These are phyloP conservation scores for Ligdia adustata DNA, from an alignment of 2,888 invertebrate genomes.

Conservation along the genomic window DNA sequence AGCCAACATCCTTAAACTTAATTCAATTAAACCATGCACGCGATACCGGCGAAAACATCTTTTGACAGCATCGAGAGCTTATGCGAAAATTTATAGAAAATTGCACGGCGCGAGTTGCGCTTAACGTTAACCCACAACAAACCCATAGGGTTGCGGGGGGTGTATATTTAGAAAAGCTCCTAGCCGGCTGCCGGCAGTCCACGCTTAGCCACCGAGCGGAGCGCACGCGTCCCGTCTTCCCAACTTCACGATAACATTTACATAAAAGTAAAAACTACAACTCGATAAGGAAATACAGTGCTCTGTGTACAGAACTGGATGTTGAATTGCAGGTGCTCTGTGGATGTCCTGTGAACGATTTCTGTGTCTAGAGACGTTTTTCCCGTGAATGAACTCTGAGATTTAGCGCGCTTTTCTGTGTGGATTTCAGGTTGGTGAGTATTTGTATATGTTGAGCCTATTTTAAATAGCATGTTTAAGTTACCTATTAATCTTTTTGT, in stretches of 20 bases:
- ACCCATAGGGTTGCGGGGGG: slow-evolving; percentile 57
- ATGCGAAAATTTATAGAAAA: slow-evolving; percentile 82
- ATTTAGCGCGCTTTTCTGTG: slow-evolving; percentile 44
- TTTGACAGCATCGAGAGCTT: slow-evolving; percentile 80
- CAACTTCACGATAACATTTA: slow-evolving; percentile 66
- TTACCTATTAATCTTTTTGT: slow-evolving; percentile 2
- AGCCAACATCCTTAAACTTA: slow-evolving; percentile 51
- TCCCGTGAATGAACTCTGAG: slow-evolving; percentile 57
- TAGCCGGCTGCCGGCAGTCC: slow-evolving; percentile 67
- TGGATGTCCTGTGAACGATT: slow-evolving; percentile 48
- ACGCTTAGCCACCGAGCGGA: slow-evolving; percentile 61
- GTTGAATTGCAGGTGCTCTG: slow-evolving; percentile 49
- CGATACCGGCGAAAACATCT: slow-evolving; percentile 72
- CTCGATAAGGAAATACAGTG: slow-evolving; percentile 29
- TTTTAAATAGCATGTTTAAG: background rate
- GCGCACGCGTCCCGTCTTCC: slow-evolving; percentile 57
- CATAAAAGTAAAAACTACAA: slow-evolving; percentile 66
- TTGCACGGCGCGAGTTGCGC: slow-evolving; percentile 78
- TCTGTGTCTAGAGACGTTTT: slow-evolving; percentile 43
- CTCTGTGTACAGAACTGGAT: slow-evolving; percentile 68
- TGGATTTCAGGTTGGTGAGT: slow-evolving; percentile 62
- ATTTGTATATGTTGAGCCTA: background rate
- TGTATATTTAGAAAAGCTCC: slow-evolving; percentile 79
- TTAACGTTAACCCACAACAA: slow-evolving; percentile 38
- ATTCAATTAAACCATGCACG: slow-evolving; percentile 71